Percentiles rank a stretch among this genome's conserved stretches.
These are phyloP conservation scores for Sebastes iracundus DNA, from an alignment of 2,797 vertebrate species.

Conservation along the genomic window DNA sequence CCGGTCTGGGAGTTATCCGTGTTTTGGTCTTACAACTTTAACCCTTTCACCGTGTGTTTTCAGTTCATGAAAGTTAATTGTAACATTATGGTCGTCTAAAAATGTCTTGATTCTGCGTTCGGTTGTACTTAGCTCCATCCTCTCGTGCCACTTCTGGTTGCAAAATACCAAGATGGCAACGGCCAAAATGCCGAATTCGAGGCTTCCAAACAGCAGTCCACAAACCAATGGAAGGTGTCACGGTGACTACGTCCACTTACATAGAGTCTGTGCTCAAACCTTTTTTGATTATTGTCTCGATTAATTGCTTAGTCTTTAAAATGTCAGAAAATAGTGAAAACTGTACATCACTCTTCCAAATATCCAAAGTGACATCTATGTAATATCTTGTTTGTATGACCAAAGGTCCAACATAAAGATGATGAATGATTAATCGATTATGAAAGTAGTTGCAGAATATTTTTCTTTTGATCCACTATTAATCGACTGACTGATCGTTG, in stretches of 20 bases:
- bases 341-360: accelerated
- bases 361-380: not conserved
- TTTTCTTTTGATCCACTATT: not conserved
- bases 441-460: not conserved
- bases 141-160: no score
- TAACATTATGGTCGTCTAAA: no score
- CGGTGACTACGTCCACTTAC: no score
- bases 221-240: no score
- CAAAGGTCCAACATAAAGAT: not conserved
- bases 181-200: accelerated
- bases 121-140: no score
- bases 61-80: no score
- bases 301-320: not conserved
- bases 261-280: not conserved
- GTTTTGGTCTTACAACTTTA: no score
- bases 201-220: no score
- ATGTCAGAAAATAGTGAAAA: not conserved
- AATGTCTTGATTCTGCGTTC: no score
- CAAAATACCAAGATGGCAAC: no score
- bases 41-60: no score
- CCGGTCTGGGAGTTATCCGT: no score
- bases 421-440: not conserved
- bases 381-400: not conserved
- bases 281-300: not conserved
- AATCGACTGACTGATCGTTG: not conserved